Evolutionary conservation across 37 sponge, comb jelly and placozoan genomes (phyloP).

Genomic region (Chondrilla cf. caribensis): DNA sequence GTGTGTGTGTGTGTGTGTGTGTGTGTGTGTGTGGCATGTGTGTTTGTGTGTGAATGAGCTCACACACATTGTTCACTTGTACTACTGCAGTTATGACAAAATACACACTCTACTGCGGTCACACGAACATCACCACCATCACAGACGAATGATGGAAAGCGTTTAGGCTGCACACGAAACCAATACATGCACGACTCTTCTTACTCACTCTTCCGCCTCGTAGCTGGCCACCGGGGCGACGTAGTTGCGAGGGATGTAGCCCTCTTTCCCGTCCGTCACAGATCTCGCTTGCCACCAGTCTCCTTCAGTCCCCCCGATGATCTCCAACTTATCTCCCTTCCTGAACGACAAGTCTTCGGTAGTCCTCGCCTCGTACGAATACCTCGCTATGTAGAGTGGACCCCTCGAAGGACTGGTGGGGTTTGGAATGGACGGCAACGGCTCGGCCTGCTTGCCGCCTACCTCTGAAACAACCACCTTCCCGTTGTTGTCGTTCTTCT

Average conservation of each 20-base stretch:
- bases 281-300: slow-evolving; percentile 94
- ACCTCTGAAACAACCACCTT: neutral
- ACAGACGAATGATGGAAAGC: too few species aligned
- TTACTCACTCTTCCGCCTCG: slow-evolving; percentile 95
- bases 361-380: slow-evolving; percentile 77
- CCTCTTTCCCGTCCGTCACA: slow-evolving; percentile 54
- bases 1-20: too few species aligned
- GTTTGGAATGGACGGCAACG: slow-evolving; percentile 15
- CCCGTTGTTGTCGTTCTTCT: neutral
- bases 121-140: too few species aligned
- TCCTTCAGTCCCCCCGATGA: slow-evolving; percentile 64
- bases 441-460: neutral
- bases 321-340: slow-evolving; percentile 78
- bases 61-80: too few species aligned
- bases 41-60: too few species aligned
- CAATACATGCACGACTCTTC: too few species aligned
- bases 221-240: slow-evolving; percentile 70
- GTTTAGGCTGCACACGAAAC: too few species aligned
- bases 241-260: slow-evolving; percentile 91
- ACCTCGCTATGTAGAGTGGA: slow-evolving; percentile 55
- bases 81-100: too few species aligned
- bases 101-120: too few species aligned
- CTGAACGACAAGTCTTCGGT: slow-evolving; percentile 81
- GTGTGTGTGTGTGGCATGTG: too few species aligned
- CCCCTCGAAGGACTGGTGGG: slow-evolving; percentile 50